Base-by-base conservation (phyloP, 2,797 vertebrate genomes). In the Dipus sagitta region DNA sequence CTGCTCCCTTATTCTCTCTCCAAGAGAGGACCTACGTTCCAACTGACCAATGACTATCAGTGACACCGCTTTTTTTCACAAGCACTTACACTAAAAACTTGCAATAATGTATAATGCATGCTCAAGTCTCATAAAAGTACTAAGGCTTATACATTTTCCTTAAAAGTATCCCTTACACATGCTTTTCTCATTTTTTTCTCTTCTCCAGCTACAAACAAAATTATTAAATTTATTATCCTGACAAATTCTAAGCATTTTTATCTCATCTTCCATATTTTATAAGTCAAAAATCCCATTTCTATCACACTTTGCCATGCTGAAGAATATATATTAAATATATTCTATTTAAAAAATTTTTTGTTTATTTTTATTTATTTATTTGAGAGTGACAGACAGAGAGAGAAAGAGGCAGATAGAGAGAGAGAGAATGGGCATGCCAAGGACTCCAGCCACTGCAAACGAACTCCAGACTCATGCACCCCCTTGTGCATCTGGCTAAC, bases 241-340 rank as follows among this genome's bases (percentile, higher is more conserved):
- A 82, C 86, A 32, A 30, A 87, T 74, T 86, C 81, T 72, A 65
- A 62, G 23, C 4, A 83, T 28, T 75, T 92, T 58, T 26, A 38
- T 74, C 65, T 64, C 65, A 83, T 79, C 58, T 38, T 77, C 60
- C 52, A 4, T n/a, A 62, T 78, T 68, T 62, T 17, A 47, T 72
- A 76, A 91, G 28, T 62, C 65, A 42, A 87, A 78, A 94, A 79
- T 83, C 90, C 47, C 82, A 34, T 30, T 83, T 78, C 8, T n/a
- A 30, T 21, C 60, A 92, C 58, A 83, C 28, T 72, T 72, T 24
- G 18, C 1, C 60, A 67, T 86, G 23, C 20, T 82, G 11, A 91
- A 88, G 47, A 93, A 68, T 42, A 38, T 67, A 86, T 17, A 34
- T 78, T 65, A 78, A 72, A 58, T 30, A 74, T 20, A 34, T 75